Evolutionary conservation across 2,113 vertebrate species (phyloP).

Genomic region (Neofelis nebulosa): DNA sequence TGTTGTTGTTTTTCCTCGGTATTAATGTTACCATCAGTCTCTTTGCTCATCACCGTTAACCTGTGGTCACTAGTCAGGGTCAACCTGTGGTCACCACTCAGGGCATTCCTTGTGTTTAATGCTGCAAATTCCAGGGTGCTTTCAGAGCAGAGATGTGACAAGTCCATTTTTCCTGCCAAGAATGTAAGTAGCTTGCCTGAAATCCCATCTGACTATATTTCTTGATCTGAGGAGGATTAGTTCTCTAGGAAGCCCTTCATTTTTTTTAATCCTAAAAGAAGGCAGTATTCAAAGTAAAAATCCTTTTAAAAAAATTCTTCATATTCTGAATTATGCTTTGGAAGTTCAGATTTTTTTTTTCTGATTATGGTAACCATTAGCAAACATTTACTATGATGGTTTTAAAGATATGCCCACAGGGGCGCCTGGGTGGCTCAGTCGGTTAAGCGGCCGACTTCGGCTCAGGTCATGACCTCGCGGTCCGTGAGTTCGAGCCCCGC

Average conservation of each 20-base stretch:
- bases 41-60: background rate
- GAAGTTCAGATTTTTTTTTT: background rate
- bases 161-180: background rate
- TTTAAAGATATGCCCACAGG: slow-evolving; percentile 5
- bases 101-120: background rate
- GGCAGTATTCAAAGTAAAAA: background rate
- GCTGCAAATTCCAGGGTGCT: background rate
- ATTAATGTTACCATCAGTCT: background rate
- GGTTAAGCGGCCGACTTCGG: no score
- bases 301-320: background rate
- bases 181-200: background rate
- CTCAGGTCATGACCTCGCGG: no score
- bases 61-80: background rate
- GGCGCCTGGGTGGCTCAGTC: no score
- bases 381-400: background rate
- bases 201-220: slow-evolving; percentile 1
- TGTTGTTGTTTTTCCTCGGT: background rate
- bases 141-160: background rate
- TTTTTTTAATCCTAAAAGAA: background rate
- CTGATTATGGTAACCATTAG: background rate
- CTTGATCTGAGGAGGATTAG: background rate
- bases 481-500: no score
- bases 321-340: background rate
- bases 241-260: background rate
- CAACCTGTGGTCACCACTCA: background rate